Evolutionary conservation across 2,888 invertebrate genomes (phyloP).

Genomic region (Drosophila anceps): DNA sequence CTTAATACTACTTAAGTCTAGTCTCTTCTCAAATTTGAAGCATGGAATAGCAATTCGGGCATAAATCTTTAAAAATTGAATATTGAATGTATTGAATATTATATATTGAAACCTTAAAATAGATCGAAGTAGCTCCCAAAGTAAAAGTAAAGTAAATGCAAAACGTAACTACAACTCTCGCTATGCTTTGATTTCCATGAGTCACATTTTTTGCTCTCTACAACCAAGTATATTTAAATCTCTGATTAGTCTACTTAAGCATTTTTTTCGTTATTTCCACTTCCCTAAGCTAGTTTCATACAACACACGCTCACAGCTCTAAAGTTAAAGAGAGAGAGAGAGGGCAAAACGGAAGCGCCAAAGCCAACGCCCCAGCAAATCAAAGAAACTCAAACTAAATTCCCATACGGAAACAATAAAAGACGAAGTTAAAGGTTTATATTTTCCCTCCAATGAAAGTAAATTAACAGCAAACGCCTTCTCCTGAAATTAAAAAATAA

Average conservation of each 20-base stretch:
- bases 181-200: neutral
- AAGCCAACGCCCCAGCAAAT: constrained; percentile 43
- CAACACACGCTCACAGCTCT: neutral
- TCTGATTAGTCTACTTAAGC: constrained; percentile 19
- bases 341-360: constrained; percentile 57
- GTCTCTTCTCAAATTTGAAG: no score
- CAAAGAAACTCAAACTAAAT: constrained; percentile 33
- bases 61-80: no score
- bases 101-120: neutral
- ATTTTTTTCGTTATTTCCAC: constrained; percentile 25
- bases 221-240: constrained; percentile 11
- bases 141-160: neutral
- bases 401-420: constrained; percentile 52
- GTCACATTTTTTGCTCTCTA: neutral
- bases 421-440: constrained; percentile 16
- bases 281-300: constrained; percentile 17
- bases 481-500: constrained; percentile 41
- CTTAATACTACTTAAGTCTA: no score
- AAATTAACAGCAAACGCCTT: constrained; percentile 56
- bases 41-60: no score
- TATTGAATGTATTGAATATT: no score
- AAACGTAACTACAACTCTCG: neutral
- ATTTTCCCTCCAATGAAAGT: constrained; percentile 59
- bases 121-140: neutral
- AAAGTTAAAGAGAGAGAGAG: neutral